Evolutionary conservation across 2,797 vertebrate genomes (phyloP), one percentile per base, ranked within the genome.

Genomic region (Rhinophrynus dorsalis): DNA sequence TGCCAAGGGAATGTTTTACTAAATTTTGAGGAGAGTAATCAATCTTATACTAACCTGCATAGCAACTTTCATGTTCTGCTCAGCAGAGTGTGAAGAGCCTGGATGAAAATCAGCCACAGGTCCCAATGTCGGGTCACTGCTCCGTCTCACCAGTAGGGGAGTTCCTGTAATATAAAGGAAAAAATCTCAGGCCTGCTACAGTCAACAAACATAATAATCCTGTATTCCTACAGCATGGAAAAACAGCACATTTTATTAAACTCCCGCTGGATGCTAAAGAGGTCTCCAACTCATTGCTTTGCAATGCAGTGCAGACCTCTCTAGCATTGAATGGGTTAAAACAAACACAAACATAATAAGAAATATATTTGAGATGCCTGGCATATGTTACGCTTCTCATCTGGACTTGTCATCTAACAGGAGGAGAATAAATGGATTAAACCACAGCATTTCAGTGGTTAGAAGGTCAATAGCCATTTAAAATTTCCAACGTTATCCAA

Each of bases 131-230:
- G 90, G 89, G 79, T 91, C 90, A 57, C 90, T 92, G 86, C 90
- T 92, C 72, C 90, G 84, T 76, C 90, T 86, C 10, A 92, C 90
- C 51, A 91, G 78, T 52, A 92, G 85, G 0, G 90, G 90, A 11
- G 89, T 92, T 51, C 90, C 90, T 92, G 67, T 0, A 6, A 75
- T n/a, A 30, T 63, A 80, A 63, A 69, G 13, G 6, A 65, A 6
- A 57, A 51, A 77, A 84, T 69, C 9, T 69, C 70, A 80, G 59
- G 70, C 42, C n/a, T n/a, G n/a, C n/a, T n/a, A n/a, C n/a, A n/a
- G n/a, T n/a, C n/a, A n/a, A n/a, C n/a, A n/a, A n/a, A n/a, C n/a
- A n/a, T n/a, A n/a, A n/a, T n/a, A n/a, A n/a, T n/a, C n/a, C n/a
- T n/a, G n/a, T n/a, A n/a, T n/a, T n/a, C n/a, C n/a, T n/a, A 37